Conservation (phyloP, 2,113 vertebrate genomes). For the Theristicus caerulescens region DNA sequence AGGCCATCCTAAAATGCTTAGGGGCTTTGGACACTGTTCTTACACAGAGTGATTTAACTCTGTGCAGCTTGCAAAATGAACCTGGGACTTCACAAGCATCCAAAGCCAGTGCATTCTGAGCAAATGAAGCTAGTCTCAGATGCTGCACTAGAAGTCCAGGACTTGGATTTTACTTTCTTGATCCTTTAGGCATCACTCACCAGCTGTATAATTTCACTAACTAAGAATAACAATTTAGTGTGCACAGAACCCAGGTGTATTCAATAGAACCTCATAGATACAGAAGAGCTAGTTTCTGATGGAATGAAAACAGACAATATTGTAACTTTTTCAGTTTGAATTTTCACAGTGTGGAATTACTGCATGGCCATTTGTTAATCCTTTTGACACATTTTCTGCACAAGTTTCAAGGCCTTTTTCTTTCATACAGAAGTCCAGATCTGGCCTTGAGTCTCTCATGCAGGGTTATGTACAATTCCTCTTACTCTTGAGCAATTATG, state of each 20-base stretch:
- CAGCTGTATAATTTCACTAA: not conserved
- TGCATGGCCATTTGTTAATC: not conserved
- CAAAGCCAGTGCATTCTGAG: not conserved
- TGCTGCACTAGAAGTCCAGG: not conserved
- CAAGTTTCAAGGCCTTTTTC: not conserved
- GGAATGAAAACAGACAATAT: not conserved
- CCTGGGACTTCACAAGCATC: not conserved
- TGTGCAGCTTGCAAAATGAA: not conserved
- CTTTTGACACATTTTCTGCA: not conserved
- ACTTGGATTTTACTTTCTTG: not conserved
- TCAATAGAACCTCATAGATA: fast-evolving
- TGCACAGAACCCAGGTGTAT: not conserved
- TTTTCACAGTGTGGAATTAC: not conserved
- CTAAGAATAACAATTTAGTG: not conserved
- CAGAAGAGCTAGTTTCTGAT: not conserved
- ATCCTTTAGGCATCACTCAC: not conserved
- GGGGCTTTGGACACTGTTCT: not conserved
- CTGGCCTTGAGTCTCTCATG: not conserved
- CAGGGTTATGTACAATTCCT: not conserved
- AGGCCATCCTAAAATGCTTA: not conserved
- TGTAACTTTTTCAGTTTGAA: not conserved
- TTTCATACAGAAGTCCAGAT: not conserved
- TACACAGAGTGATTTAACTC: not conserved
- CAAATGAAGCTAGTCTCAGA: not conserved
- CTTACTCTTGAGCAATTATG: not conserved